Base-by-base conservation (phyloP, 2,113 vertebrate genomes). In the Halcyon malimbica region DNA sequence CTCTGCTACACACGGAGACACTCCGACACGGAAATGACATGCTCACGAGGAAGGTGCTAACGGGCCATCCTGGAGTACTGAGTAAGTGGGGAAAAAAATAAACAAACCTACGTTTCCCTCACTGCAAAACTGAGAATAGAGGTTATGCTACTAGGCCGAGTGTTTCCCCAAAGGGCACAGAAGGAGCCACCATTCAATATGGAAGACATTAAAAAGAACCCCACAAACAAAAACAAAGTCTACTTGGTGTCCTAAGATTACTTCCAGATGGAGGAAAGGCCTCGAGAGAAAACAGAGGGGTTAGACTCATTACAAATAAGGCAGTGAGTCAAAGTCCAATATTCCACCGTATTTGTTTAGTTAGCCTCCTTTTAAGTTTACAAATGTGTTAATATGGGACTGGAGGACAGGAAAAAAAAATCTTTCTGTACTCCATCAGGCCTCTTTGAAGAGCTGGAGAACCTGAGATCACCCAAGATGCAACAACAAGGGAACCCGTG, bases 201-300 rank as follows among this genome's bases (percentile, higher is more conserved):
- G 89, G 90, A 94, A 95, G 74, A 41, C 80, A 93, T 89, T 93
- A 68, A 91, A 63, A 85, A 91, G 53, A 93, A 82, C 44, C 16
- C 37, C 35, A 33, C 16, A 18, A 56, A 51, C 24, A 17, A 75
- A 17, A 75, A 60, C 29, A 51, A 82, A 95, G 53, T 57, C 53
- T 84, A 53, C 35, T 89, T 56, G 31, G n/a, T 95, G 78, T 73
- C 54, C 53, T 53, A 48, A 90, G 96, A 97, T 78, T 63, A 90
- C 75, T 95, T 96, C 91, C 94, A 96, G 33, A 83, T 84, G 95
- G 91, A 69, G 39, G n/a, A 28, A 59, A 81, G 65, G 60, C 31
- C 86, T 89, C 60, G 12, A 60, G 77, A 96, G 65, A 93, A 95
- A 94, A 90, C 0, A 76, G 35, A 89, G 50, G 51, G 76, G 90